Base-by-base conservation (phyloP, 2,888 invertebrate species). In the Macrophya alboannulata region DNA sequence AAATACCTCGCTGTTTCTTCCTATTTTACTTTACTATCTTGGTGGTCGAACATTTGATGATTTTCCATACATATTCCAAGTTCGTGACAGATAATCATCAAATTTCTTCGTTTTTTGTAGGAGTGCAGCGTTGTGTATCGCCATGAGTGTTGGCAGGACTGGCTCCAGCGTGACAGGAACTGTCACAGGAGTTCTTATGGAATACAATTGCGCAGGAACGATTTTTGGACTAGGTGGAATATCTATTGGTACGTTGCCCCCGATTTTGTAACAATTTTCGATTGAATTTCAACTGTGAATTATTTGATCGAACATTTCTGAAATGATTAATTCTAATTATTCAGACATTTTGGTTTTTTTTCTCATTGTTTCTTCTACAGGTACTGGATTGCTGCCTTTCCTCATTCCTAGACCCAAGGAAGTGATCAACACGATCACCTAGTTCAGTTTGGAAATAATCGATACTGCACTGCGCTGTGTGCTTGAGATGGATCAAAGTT, bases 161-260 rank as follows among this genome's bases (percentile, higher is more conserved):
- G 77, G 77, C 31, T 40, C 77, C 51, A 77, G 77, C n/a, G 12
- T 77, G 77, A 77, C 55, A 31, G 77, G 77, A 77, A 37, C 31
- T n/a, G 25, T 77, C 17, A 37, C 25, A n/a, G 77, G 77, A 55
- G 17, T 55, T 55, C 51, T 77, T 4, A 21, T 77, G 31, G 17
- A 77, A 55, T 9, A 55, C 9, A 4, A 77, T 77, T 77, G 77
- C 9, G 25, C 51, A 3, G 15, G 51, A 1, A 77, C 77, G 8
- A 77, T 77, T 31, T 77, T 77, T 17, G 77, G 77, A 77, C 77
- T 77, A 6, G 77, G 31, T 4, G 5, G 9, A 43, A 55, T 77
- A 17, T 55, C 77, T 51, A 10, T 77, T 15, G 55, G 77, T 77
- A 31, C 3, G 77, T n/a, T 31, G 5, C 4, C 43, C n/a, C 55